phyloP scores from a whole-genome alignment of 2,113 vertebrate genomes.

The Kryptolebias marmoratus region DNA sequence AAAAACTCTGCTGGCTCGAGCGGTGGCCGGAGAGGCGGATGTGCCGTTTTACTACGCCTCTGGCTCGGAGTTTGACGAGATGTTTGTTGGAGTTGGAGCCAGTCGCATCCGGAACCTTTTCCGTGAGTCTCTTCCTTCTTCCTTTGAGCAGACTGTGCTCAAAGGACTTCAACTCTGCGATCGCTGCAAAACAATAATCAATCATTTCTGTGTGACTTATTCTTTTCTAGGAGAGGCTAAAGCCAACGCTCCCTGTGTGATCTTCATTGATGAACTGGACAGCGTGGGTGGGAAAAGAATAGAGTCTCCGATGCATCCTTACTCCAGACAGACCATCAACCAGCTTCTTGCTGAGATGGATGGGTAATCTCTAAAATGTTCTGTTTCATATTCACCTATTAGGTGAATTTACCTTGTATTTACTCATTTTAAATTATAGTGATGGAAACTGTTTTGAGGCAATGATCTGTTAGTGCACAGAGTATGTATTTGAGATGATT shows the following conservation, averaged over 20 bases:
- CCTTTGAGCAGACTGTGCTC: too few relatives aligned
- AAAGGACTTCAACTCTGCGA: too few relatives aligned
- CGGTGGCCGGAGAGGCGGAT: constrained; percentile 96
- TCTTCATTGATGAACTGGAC: constrained; percentile 98
- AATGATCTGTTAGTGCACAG: too few relatives aligned
- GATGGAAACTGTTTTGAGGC: too few relatives aligned
- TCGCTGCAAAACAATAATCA: neutral
- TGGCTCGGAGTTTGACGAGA: constrained; percentile 97
- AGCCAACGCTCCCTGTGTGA: constrained; percentile 94
- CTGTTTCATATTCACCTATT: too few relatives aligned
- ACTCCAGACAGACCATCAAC: constrained; percentile 98
- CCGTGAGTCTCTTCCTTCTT: constrained; percentile 77
- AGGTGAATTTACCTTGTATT: too few relatives aligned
- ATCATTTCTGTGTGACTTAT: neutral
- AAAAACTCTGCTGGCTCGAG: constrained; percentile 95
- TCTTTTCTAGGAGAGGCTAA: constrained; percentile 90
- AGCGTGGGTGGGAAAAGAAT: constrained; percentile 98
- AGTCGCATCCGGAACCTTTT: constrained; percentile 98
- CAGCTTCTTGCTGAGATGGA: constrained; percentile 99
- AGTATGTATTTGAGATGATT: too few relatives aligned
- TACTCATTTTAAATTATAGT: too few relatives aligned
- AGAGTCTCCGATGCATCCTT: constrained; percentile 98
- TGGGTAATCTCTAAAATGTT: constrained; percentile 81
- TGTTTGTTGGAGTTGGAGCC: constrained; percentile 98
- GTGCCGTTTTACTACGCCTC: constrained; percentile 98